phyloP scores from a whole-genome alignment of 1,140 invertebrate genomes.

The Pseudoatta argentina region DNA sequence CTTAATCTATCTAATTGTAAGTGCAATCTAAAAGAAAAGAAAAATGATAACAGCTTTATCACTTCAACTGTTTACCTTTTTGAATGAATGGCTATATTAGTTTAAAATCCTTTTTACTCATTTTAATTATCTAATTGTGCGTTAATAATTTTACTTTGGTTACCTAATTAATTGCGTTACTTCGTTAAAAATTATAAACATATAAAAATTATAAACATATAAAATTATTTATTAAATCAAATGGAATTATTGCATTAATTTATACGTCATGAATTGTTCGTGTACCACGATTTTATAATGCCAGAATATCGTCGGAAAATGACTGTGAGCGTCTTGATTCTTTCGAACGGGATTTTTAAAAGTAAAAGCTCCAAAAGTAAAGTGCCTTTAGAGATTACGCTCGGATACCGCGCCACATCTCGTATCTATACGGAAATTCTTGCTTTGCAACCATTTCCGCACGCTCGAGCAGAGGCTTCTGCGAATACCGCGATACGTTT shows the following conservation, averaged over 20 bases:
- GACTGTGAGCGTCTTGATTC: neutral
- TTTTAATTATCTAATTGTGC: neutral
- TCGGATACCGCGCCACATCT: constrained; percentile 34
- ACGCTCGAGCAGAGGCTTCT: constrained; percentile 10
- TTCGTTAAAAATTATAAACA: neutral
- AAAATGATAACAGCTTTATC: neutral
- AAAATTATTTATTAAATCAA: constrained; percentile 6
- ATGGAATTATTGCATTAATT: neutral
- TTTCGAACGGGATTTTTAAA: constrained; percentile 1
- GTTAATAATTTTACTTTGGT: neutral
- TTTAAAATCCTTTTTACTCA: neutral
- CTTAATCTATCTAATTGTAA: neutral
- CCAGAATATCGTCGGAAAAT: neutral
- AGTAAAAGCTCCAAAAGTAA: constrained; percentile 9
- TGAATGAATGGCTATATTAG: neutral
- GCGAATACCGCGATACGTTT: constrained; percentile 47
- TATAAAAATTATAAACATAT: neutral
- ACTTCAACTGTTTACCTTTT: neutral
- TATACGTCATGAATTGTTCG: neutral
- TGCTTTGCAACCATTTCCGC: constrained; percentile 52
- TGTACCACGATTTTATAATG: neutral
- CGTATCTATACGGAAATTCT: constrained; percentile 47
- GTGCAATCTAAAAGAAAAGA: neutral
- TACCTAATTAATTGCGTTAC: neutral
- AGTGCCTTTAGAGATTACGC: constrained; percentile 23